Evolutionary conservation across 2,113 vertebrate genomes (phyloP).

Genomic region (Hippoglossus stenolepis): DNA sequence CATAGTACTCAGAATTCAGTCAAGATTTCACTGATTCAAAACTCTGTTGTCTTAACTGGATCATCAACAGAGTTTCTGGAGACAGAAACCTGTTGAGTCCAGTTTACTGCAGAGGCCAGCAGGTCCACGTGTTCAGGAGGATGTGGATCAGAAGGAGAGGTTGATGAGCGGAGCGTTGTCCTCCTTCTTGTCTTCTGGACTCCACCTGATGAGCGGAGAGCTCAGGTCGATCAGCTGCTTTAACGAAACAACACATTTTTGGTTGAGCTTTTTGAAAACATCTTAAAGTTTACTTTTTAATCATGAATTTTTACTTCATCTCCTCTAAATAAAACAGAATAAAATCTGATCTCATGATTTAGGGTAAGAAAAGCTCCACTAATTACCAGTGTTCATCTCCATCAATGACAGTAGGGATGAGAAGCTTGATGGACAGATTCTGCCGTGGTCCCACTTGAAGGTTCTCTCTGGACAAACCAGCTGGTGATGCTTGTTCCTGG

Average conservation of each 20-base stretch:
- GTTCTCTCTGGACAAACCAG: too few relatives aligned
- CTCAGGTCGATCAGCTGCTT: slow-evolving; percentile 83
- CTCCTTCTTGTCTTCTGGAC: slow-evolving; percentile 76
- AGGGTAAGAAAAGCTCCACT: too few relatives aligned
- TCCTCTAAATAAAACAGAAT: too few relatives aligned
- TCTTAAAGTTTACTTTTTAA: too few relatives aligned
- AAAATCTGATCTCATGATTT: too few relatives aligned
- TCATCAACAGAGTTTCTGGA: not conserved
- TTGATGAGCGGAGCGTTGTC: slow-evolving; percentile 79
- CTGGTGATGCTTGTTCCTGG: too few relatives aligned
- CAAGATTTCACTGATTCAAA: not conserved
- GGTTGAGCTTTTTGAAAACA: too few relatives aligned
- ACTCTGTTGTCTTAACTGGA: not conserved
- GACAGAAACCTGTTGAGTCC: not conserved
- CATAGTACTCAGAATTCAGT: slow-evolving; percentile 2
- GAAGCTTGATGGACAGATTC: too few relatives aligned
- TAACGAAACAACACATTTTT: not conserved
- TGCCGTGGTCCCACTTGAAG: too few relatives aligned
- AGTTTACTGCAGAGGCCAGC: not conserved
- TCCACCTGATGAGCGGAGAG: slow-evolving; percentile 85
- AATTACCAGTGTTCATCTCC: too few relatives aligned
- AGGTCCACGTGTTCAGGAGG: slow-evolving; percentile 1
- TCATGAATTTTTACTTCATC: too few relatives aligned
- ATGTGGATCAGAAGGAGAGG: slow-evolving; percentile 78
- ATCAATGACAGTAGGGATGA: too few relatives aligned